Base-by-base conservation (phyloP, 2,888 invertebrate genomes). In the Agriotes lineatus region DNA sequence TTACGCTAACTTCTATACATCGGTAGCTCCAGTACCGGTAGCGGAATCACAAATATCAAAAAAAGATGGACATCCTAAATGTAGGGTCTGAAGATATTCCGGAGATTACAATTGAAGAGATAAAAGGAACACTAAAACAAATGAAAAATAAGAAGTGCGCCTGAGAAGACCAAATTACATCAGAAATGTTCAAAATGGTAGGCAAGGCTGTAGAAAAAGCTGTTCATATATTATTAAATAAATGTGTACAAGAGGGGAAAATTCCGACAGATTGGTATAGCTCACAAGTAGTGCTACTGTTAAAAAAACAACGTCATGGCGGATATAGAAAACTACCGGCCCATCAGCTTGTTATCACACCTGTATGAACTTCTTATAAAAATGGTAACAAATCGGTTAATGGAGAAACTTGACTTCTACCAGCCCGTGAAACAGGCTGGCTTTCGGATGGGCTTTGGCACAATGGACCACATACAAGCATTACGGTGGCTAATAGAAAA, bases 141-240 rank as follows among this genome's bases (percentile, higher is more conserved):
- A 10, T 48, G 19, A 48, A 48, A 48, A 44, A 44, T 44, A 6
- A 10, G 12, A 44, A 44, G 16, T 14, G 16, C 7, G 16, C 44
- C 12, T 14, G 16, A 10, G 44, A 44, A 14, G 44, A 44, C 16
- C 44, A 12, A 18, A 44, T 44, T 7, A 25, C 50, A 19, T 6
- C 20, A 4, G 50, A 50, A 50, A 50, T 50, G 50, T n/a, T 50
- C 5, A 50, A 50, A n/a, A 25, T 52, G 52, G 52, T 30, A 10
- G 52, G 52, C 16, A 33, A 52, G 14, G n/a, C 18, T 14, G 25
- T 50, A 52, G 12, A 12, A 30, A 4, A 30, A 9, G 18, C 18
- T 20, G n/a, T 50, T 1, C 10, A 6, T 9, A 18, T 50, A 4
- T n/a, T 50, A 22, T 6, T 50, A 22, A 50, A 50, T 12, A 50